phyloP scores from a whole-genome alignment of 1,140 invertebrate genomes.

The Phocides pigmalion region DNA sequence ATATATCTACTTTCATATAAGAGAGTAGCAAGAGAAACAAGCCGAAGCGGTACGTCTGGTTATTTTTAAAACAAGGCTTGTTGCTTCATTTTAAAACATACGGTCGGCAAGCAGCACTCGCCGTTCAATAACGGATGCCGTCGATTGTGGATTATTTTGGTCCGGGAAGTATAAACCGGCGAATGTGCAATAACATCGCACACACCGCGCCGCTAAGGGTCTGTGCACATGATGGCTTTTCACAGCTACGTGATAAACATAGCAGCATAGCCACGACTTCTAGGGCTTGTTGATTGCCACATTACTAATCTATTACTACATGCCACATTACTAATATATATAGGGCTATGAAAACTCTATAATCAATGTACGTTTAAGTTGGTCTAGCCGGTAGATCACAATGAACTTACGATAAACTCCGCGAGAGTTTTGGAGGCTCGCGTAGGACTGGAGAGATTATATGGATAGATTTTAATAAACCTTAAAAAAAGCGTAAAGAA shows the following conservation, averaged over 20 bases:
- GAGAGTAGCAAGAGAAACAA: constrained; percentile 15
- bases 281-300: no score
- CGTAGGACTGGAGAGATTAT: no score
- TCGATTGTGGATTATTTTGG: constrained; percentile 76
- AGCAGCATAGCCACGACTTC: no score
- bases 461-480: no score
- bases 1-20: constrained; percentile 23
- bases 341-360: no score
- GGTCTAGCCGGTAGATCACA: no score
- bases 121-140: constrained; percentile 73
- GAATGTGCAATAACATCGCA: constrained; percentile 42
- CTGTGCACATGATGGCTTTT: not conserved
- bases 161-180: constrained; percentile 70
- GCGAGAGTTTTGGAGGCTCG: no score
- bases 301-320: no score
- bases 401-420: no score
- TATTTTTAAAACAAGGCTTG: constrained; percentile 51
- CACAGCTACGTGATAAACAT: not conserved
- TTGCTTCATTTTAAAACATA: constrained; percentile 40
- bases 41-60: constrained; percentile 25
- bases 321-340: no score
- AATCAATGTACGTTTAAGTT: no score
- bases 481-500: no score
- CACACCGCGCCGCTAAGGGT: constrained; percentile 38
- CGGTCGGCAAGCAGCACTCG: constrained; percentile 44